Conservation (phyloP, 2,888 invertebrate species). For the Cephonodes hylas region DNA sequence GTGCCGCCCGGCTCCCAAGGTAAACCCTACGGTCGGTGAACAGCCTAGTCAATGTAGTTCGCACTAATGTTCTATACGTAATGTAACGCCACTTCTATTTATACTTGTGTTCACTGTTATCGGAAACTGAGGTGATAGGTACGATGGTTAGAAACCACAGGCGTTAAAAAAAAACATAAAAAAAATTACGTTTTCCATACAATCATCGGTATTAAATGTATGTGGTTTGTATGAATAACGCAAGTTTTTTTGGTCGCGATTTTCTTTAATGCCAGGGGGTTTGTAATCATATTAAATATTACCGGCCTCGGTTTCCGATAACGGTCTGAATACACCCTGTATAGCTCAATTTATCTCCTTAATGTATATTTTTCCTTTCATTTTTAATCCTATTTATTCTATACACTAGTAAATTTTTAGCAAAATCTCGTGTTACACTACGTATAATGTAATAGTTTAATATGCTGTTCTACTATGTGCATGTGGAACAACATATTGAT, state of each 20-base stretch:
- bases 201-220: too few species aligned
- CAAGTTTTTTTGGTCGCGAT: too few species aligned
- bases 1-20: slow-evolving; percentile 87
- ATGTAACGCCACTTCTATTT: slow-evolving; percentile 40
- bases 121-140: too few species aligned
- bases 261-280: too few species aligned
- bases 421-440: slow-evolving; percentile 22
- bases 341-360: slow-evolving; percentile 7
- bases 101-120: too few species aligned
- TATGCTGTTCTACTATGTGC: slow-evolving; percentile 39
- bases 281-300: too few species aligned
- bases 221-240: too few species aligned
- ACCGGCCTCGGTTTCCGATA: too few species aligned
- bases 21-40: slow-evolving; percentile 75
- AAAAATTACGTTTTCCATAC: too few species aligned
- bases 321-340: background rate
- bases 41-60: slow-evolving; percentile 64
- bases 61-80: slow-evolving; percentile 47
- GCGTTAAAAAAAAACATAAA: too few species aligned
- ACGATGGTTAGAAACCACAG: too few species aligned
- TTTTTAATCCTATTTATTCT: slow-evolving; percentile 3
- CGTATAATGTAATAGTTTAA: slow-evolving; percentile 29
- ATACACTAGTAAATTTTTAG: background rate
- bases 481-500: slow-evolving; percentile 43
- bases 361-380: background rate